Conservation (phyloP, 2,797 vertebrate species). For the Alosa sapidissima region DNA sequence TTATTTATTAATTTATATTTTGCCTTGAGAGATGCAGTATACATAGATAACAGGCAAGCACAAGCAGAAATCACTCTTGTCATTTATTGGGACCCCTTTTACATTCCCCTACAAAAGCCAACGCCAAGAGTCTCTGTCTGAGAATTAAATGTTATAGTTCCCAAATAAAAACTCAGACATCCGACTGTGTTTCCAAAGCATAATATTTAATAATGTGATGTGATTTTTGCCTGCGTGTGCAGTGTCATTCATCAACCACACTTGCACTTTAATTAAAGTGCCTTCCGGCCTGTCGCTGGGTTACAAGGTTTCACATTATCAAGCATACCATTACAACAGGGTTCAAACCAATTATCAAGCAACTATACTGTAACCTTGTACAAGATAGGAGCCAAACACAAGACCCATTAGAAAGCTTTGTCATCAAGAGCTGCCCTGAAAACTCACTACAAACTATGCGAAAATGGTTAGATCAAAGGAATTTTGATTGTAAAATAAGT, state of each 20-base stretch:
- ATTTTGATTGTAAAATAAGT: background rate
- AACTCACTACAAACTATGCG: background rate
- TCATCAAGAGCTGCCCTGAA: background rate
- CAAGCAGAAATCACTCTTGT: slow-evolving; percentile 65
- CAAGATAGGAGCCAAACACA: background rate
- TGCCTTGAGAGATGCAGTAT: slow-evolving; percentile 39
- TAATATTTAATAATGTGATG: slow-evolving; percentile 69
- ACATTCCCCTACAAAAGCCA: slow-evolving; percentile 51
- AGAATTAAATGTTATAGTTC: slow-evolving; percentile 67
- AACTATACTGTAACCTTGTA: slow-evolving; percentile 2
- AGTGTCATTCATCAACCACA: slow-evolving; percentile 53
- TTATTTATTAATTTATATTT: background rate
- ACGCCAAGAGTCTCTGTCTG: slow-evolving; percentile 41
- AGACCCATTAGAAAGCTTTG: background rate
- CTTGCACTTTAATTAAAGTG: slow-evolving; percentile 50
- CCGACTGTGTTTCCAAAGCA: slow-evolving; percentile 62
- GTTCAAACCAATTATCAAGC: slow-evolving; percentile 32
- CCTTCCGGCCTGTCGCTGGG: slow-evolving; percentile 16
- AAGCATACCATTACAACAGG: slow-evolving; percentile 40
- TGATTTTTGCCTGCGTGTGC: slow-evolving; percentile 66
- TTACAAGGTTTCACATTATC: slow-evolving; percentile 32
- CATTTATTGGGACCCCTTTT: slow-evolving; percentile 66
- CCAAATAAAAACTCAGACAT: slow-evolving; percentile 76
- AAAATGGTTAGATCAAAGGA: background rate
- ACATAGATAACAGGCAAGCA: slow-evolving; percentile 51